A percentile compares a stretch with the other conserved stretches of the same genome.
phyloP scores from a whole-genome alignment of 2,797 vertebrate species.

The Hafferia zeledoni region DNA sequence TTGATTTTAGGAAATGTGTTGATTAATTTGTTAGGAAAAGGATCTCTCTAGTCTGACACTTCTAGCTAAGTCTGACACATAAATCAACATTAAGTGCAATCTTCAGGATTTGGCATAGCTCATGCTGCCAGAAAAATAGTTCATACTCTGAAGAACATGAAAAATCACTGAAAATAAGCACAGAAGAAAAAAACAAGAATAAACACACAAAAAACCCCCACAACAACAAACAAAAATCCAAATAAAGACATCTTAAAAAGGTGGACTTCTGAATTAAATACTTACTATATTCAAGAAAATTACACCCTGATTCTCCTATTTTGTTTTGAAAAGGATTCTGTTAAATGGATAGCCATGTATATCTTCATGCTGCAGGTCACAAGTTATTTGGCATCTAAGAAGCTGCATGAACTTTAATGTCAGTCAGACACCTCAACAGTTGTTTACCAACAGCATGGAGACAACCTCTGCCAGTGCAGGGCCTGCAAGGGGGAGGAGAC shows the following conservation, averaged over 20 bases:
- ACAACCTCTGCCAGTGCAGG: background rate
- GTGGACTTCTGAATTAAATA: background rate
- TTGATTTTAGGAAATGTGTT: background rate
- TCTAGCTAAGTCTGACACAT: background rate
- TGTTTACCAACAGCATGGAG: background rate
- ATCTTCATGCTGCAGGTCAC: background rate
- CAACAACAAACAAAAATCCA: background rate
- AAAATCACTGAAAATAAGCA: background rate
- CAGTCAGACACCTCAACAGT: background rate
- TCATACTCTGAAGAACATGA: background rate
- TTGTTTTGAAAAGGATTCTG: background rate
- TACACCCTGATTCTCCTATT: background rate
- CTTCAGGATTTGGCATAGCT: background rate
- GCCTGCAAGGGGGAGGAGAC: background rate
- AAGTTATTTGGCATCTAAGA: background rate
- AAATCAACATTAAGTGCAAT: background rate
- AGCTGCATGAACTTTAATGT: background rate
- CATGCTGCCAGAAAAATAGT: background rate
- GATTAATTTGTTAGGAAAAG: background rate
- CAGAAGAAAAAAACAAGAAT: background rate
- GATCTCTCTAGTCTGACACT: background rate
- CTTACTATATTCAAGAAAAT: background rate
- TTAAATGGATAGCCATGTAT: background rate
- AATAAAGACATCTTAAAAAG: background rate
- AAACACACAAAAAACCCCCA: background rate